phyloP scores from a whole-genome alignment of 2,797 vertebrate species.

The Enteromius anoplus region DNA sequence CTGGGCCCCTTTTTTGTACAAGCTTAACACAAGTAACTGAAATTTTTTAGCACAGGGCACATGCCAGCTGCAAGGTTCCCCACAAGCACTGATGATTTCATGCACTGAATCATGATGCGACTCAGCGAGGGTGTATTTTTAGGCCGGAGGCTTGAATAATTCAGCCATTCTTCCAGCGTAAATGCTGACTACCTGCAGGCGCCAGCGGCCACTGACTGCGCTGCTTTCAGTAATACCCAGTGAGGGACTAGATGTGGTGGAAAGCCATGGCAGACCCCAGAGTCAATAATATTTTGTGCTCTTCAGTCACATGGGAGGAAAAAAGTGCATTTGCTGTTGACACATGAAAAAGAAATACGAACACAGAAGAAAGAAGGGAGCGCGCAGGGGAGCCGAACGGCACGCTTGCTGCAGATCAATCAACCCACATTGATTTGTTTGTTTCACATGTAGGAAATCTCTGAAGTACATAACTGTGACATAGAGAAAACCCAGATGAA shows the following conservation, averaged over 20 bases:
- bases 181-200: slow-evolving; percentile 51
- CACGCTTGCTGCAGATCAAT: slow-evolving; percentile 55
- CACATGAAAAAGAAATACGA: slow-evolving; percentile 69
- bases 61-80: slow-evolving; percentile 48
- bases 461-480: slow-evolving; percentile 50
- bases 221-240: slow-evolving; percentile 45
- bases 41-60: slow-evolving; percentile 8
- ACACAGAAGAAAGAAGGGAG: slow-evolving; percentile 63
- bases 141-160: slow-evolving; percentile 59
- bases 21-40: not conserved
- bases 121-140: slow-evolving; percentile 65
- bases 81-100: slow-evolving; percentile 56
- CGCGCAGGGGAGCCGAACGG: slow-evolving; percentile 42
- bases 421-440: slow-evolving; percentile 61
- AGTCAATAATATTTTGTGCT: slow-evolving; percentile 73
- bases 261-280: slow-evolving; percentile 73
- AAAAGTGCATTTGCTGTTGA: slow-evolving; percentile 76
- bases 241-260: slow-evolving; percentile 59
- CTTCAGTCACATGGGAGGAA: slow-evolving; percentile 64
- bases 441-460: slow-evolving; percentile 64
- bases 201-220: slow-evolving; percentile 32
- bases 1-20: not conserved
- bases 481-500: slow-evolving; percentile 41
- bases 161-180: slow-evolving; percentile 46
- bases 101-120: slow-evolving; percentile 59